Percentiles rank a stretch among this genome's conserved stretches.
These are phyloP conservation scores for Sclerurus mexicanus DNA, from an alignment of 2,113 vertebrate species.

Conservation along the genomic window DNA sequence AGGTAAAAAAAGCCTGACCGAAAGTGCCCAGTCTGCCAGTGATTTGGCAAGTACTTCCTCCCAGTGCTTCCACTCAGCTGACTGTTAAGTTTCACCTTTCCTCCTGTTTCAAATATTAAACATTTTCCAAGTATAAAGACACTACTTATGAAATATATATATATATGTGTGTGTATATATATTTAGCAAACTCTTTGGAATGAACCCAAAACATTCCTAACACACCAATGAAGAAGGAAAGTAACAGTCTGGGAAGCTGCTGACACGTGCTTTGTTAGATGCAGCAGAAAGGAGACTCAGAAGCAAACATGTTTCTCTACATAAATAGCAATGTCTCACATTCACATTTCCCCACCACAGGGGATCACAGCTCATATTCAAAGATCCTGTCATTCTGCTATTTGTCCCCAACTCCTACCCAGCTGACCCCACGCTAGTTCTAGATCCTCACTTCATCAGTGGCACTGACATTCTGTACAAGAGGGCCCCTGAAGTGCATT, in stretches of 20 bases:
- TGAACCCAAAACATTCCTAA: neutral
- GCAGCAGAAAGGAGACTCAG: neutral
- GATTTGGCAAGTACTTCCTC: neutral
- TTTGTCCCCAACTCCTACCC: neutral
- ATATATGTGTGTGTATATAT: neutral
- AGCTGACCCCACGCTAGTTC: neutral
- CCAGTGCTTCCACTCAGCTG: neutral
- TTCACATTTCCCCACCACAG: neutral
- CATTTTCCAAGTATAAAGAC: neutral
- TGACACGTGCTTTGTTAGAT: fast-evolving
- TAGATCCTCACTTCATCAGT: neutral
- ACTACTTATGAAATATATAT: neutral
- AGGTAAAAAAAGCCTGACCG: neutral
- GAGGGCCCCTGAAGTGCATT: fast-evolving
- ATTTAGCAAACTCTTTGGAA: neutral
- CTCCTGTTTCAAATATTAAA: neutral
- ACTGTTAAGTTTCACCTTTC: neutral
- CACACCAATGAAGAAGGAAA: neutral
- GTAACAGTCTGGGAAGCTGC: neutral
- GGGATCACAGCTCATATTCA: neutral
- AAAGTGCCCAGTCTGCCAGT: neutral
- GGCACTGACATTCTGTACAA: neutral
- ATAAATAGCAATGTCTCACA: neutral
- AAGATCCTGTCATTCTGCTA: neutral
- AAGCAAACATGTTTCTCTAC: neutral